Evolutionary conservation across 2,888 invertebrate genomes (phyloP), one percentile per base, ranked within the genome.

Genomic region (Polia nebulosa): DNA sequence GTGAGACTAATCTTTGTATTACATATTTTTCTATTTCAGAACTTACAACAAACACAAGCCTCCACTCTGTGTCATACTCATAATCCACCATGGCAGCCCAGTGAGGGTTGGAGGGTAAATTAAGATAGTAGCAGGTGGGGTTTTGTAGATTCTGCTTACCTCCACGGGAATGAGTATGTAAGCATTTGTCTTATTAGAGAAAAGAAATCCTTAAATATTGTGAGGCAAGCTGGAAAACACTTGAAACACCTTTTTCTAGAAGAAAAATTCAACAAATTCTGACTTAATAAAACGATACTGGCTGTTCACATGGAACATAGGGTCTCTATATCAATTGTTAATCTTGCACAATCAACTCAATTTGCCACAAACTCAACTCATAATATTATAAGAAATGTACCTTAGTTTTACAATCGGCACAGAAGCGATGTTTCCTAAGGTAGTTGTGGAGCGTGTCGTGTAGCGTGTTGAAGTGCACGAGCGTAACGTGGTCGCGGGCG

Each of bases 341-440:
- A 9, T 44, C 39, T 17, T 39, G 4, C 45, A 45, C 22, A 39
- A 45, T 22, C 20, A 22, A 11, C 20, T 22, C 49, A 49, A 49
- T n/a, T 49, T 29, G 11, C 11, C 27, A n/a, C 29, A 6, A n/a
- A 29, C 11, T 51, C 9, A 17, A 27, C 49, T 27, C 9, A 17
- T 1, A 27, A 45, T 45, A 22, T 45, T 45, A 27, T 17, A 27
- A 56, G 27, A 27, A 59, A 51, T 91, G 91, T 74, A 99, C 99
- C 96, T 99, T 99, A 78, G 98, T 98, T 84, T 98, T 97, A 90
- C 99, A 99, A 90, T 99, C 99, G 3, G 97, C 97, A 90, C 99
- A 99, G 93, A 99, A 99, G 95, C 98, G 97, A 91, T 99, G 99
- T 95, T 99, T 99, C 83, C 98, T 97, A 72, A 99, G 96, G 93